Conservation (phyloP, 2,113 vertebrate genomes). For the Colius striatus region DNA sequence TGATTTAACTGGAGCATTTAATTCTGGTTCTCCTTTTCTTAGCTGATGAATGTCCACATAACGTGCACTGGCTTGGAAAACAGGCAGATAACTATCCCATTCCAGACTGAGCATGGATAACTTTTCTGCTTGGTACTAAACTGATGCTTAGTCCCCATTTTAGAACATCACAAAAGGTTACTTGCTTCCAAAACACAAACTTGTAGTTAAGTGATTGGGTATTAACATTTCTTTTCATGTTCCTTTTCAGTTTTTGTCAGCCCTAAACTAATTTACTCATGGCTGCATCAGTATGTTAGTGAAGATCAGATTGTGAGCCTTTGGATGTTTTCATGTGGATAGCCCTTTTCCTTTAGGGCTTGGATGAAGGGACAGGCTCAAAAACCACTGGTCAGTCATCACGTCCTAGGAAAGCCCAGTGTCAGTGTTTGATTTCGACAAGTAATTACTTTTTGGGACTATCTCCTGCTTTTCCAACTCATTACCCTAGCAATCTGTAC, state of each 20-base stretch:
- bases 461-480: background rate
- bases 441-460: background rate
- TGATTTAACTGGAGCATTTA: constrained; percentile 51
- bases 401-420: background rate
- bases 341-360: background rate
- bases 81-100: constrained; percentile 17
- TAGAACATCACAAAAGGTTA: background rate
- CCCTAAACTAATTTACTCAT: background rate
- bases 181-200: background rate
- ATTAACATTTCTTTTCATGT: background rate
- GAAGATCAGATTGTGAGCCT: background rate
- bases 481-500: background rate
- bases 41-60: constrained; percentile 50
- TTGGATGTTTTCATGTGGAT: background rate
- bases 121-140: background rate
- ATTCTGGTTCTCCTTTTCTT: constrained; percentile 45
- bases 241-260: background rate
- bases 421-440: background rate
- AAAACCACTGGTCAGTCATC: background rate
- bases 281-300: background rate
- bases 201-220: background rate
- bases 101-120: background rate
- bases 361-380: background rate
- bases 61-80: constrained; percentile 48
- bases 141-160: background rate